Conservation (phyloP, 2,888 invertebrate genomes). For the Pandemis corylana region DNA sequence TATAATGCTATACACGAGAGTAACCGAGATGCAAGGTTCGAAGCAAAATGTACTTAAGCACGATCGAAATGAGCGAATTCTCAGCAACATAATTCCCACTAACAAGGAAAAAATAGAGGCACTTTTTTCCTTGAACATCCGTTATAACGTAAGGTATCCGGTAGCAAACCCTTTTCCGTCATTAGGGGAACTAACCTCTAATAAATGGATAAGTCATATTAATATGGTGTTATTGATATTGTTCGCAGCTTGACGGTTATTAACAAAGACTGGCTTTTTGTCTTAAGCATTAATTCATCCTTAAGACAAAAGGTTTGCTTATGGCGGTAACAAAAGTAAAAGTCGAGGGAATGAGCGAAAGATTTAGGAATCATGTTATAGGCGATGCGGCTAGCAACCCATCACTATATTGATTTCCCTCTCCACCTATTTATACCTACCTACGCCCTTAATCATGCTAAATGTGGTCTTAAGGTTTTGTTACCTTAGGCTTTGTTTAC, state of each 20-base stretch:
- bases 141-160: not conserved
- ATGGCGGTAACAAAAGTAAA: not conserved
- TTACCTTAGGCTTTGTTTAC: too few relatives aligned
- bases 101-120: not conserved
- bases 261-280: not conserved
- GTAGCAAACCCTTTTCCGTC: slow-evolving; percentile 1
- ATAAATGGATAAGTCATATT: slow-evolving; percentile 10
- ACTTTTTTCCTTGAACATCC: not conserved
- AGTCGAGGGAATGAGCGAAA: too few relatives aligned
- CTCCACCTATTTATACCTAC: too few relatives aligned
- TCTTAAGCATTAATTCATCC: not conserved
- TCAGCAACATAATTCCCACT: not conserved
- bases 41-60: too few relatives aligned
- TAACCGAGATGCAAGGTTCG: too few relatives aligned
- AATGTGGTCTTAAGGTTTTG: too few relatives aligned
- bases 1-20: too few relatives aligned
- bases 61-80: not conserved
- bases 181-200: slow-evolving; percentile 9
- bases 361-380: too few relatives aligned
- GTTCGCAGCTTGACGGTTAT: not conserved
- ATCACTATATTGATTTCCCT: too few relatives aligned
- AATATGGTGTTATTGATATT: slow-evolving; percentile 1
- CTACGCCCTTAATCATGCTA: too few relatives aligned
- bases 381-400: too few relatives aligned
- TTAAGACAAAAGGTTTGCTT: not conserved